Conservation (phyloP, 2,113 vertebrate species). For the Mystacornis crossleyi region DNA sequence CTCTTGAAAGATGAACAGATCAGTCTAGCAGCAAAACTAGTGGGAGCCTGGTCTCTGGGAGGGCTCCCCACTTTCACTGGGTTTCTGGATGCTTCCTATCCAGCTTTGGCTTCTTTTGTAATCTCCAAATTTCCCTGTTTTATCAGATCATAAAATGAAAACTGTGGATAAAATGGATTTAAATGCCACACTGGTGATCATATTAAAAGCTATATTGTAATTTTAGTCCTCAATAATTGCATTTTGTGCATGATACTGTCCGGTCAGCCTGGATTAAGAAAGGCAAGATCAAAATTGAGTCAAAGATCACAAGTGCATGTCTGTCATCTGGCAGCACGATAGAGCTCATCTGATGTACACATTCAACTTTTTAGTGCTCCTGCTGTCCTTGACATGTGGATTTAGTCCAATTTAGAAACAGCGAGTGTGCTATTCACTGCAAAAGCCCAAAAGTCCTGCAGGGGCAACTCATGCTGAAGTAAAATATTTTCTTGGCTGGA, state of each 20-base stretch:
- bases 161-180: neutral
- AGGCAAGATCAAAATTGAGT: neutral
- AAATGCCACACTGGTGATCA: neutral
- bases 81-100: neutral
- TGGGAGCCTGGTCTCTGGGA: neutral
- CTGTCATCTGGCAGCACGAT: neutral
- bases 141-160: neutral
- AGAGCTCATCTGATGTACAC: neutral
- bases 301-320: neutral
- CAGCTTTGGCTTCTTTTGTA: neutral
- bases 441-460: neutral
- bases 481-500: neutral
- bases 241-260: accelerated
- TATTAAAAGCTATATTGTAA: neutral
- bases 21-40: neutral
- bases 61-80: neutral
- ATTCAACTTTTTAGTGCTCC: neutral
- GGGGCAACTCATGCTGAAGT: neutral
- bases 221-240: neutral
- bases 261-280: neutral
- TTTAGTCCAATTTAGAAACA: neutral
- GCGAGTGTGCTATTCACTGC: neutral
- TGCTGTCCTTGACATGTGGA: neutral
- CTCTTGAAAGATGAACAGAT: neutral
- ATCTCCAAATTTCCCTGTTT: neutral